These are phyloP conservation scores for Rhizoglyphus robini DNA, from an alignment of 1,140 invertebrate species.

Conservation along the genomic window DNA sequence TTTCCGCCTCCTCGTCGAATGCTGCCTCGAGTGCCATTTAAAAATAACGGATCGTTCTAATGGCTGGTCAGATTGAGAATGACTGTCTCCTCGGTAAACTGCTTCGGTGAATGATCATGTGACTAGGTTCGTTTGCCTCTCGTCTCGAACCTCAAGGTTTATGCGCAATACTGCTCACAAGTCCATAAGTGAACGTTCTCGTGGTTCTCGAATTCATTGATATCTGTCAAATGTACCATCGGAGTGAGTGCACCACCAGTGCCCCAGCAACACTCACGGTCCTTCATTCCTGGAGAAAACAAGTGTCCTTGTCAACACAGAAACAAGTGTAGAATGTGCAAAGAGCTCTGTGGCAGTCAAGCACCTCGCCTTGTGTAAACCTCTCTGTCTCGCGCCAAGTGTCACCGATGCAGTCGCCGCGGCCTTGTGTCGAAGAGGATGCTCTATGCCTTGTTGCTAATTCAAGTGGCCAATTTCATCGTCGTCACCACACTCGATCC, in stretches of 20 bases:
- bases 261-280: too few species aligned
- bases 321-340: too few species aligned
- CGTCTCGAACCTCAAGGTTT: too few species aligned
- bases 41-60: neutral
- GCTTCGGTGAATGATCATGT: neutral
- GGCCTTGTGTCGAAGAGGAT: conserved; percentile 14
- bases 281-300: too few species aligned
- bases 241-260: too few species aligned
- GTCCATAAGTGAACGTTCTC: too few species aligned
- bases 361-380: too few species aligned
- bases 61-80: neutral
- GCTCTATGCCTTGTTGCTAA: conserved; percentile 20
- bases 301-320: too few species aligned
- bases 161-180: too few species aligned
- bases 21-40: neutral
- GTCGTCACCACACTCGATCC: neutral
- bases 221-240: too few species aligned
- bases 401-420: conserved; percentile 14
- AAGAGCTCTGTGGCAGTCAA: too few species aligned
- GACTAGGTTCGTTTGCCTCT: neutral
- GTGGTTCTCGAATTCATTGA: too few species aligned
- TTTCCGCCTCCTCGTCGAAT: neutral
- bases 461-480: conserved; percentile 17
- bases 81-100: neutral
- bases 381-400: neutral